Evolutionary conservation across 2,797 vertebrate genomes (phyloP), one percentile per base, ranked within the genome.

Genomic region (Gouania willdenowi): DNA sequence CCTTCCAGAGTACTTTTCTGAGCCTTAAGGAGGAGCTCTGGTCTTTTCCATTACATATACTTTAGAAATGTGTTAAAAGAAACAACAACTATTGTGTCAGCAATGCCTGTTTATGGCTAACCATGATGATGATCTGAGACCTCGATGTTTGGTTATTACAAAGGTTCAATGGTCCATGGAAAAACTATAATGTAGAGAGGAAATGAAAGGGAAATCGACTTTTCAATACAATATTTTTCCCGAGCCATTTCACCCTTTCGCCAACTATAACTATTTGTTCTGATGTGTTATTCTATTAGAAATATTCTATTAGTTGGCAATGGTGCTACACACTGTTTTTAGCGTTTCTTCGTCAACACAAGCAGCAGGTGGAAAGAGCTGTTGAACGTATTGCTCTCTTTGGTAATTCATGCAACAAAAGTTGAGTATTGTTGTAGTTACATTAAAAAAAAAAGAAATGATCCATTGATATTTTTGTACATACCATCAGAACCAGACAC

Each of bases 101-200:
- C 15, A 55, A 8, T 38, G 35, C 24, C 26, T 22, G 10, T 46
- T 41, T 36, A 22, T 14, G 21, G 24, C 17, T 41, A 32, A 42
- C 37, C 43, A 27, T 38, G 16, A 12, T 19, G 30, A 30, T 23
- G 27, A 37, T 37, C 31, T 26, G 38, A 42, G 17, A 31, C 23
- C 54, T 55, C 53, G 24, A 26, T 18, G 58, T 38, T 42, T 42
- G 46, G 32, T 56, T 71, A 63, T 75, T 66, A 63, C 49, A 33
- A 30, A 41, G 14, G 53, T 32, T 54, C 56, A 60, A 62, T 59
- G 47, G 41, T 35, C 58, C 59, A 54, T 63, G 45, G 53, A 18
- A 26, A 66, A 55, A 19, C 26, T 48, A 33, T 61, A 61, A 72
- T 70, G 46, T 41, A 19, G 41, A 26, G 60, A 51, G 40, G 41